These are phyloP conservation scores for Scatophagus argus DNA, from an alignment of 2,113 vertebrate species.

Conservation along the genomic window DNA sequence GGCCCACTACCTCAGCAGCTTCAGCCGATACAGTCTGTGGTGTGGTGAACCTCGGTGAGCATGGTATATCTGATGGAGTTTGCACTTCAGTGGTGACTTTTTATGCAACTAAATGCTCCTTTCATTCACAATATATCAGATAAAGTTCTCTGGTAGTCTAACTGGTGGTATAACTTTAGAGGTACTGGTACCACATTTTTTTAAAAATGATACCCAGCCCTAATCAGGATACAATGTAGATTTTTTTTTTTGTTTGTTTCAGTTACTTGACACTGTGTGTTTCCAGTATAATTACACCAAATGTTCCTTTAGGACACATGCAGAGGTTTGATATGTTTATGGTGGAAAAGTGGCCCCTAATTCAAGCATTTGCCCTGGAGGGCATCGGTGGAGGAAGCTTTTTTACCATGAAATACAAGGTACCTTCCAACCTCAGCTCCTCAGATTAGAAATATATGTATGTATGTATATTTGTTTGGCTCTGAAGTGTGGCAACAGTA, in stretches of 20 bases:
- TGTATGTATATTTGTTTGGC: neutral
- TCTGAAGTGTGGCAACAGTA: neutral
- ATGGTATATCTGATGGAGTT: no score
- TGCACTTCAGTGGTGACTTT: no score
- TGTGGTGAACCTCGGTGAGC: no score
- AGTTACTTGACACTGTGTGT: neutral
- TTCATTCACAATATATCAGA: no score
- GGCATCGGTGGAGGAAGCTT: slow-evolving; percentile 96
- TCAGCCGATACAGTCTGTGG: no score
- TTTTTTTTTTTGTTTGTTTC: neutral
- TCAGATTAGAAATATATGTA: neutral
- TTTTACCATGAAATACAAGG: slow-evolving; percentile 97
- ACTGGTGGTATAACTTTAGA: no score
- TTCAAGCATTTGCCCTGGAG: slow-evolving; percentile 96
- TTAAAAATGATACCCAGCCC: no score
- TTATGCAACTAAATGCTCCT: no score
- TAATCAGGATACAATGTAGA: neutral
- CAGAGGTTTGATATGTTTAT: slow-evolving; percentile 98
- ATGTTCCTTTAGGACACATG: slow-evolving; percentile 86
- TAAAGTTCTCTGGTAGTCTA: no score
- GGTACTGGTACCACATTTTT: no score
- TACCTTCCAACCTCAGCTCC: slow-evolving; percentile 60
- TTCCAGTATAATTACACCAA: slow-evolving; percentile 3
- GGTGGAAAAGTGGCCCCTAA: slow-evolving; percentile 97
- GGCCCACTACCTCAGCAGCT: no score